Conservation (phyloP, 2,888 invertebrate species). For the Monoplex corrugatus region DNA sequence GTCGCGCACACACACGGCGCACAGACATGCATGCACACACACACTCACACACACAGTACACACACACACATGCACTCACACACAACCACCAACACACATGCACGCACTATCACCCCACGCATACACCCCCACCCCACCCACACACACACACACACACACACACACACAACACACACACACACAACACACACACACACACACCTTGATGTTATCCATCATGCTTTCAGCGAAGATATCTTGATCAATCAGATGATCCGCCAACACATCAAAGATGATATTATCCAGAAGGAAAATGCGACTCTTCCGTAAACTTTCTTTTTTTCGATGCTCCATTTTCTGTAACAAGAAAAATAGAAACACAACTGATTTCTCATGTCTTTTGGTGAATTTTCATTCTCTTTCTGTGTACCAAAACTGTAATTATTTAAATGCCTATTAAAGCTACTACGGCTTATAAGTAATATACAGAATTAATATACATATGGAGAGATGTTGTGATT, state of each 20-base stretch:
- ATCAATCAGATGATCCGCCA: conserved; percentile 39
- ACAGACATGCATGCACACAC: background rate
- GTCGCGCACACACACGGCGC: background rate
- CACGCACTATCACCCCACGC: background rate
- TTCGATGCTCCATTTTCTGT: conserved; percentile 25
- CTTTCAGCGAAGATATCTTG: conserved; percentile 42
- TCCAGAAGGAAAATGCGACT: conserved; percentile 39
- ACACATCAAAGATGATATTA: conserved; percentile 26
- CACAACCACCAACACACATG: background rate
- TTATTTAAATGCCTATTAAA: too few relatives aligned
- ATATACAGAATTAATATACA: too few relatives aligned
- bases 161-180: too few relatives aligned
- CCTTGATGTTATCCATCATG: conserved; percentile 45
- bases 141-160: too few relatives aligned
- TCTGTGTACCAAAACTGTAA: too few relatives aligned
- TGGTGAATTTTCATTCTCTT: too few relatives aligned
- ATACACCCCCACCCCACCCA: background rate
- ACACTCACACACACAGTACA: background rate
- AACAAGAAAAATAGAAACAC: background rate
- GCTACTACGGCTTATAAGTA: too few relatives aligned
- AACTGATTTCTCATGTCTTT: too few relatives aligned
- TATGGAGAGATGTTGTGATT: too few relatives aligned
- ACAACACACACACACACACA: background rate
- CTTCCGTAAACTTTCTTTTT: conserved; percentile 30
- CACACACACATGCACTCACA: background rate